Evolutionary conservation across 2,888 invertebrate genomes (phyloP).

Genomic region (Agrotis exclamationis): DNA sequence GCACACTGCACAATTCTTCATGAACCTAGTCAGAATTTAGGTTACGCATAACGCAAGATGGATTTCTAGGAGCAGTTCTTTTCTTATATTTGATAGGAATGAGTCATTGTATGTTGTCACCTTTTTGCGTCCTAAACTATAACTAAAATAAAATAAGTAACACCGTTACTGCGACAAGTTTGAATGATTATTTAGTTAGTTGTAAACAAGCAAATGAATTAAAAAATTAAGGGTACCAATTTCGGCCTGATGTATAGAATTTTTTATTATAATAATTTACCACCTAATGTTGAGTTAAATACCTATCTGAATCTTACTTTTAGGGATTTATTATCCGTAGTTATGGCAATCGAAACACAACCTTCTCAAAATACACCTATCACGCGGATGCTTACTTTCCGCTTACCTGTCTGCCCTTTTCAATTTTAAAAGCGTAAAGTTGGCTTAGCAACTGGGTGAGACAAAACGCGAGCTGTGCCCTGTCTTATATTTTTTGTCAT

Average conservation of each 20-base stretch:
- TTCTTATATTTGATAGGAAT: conserved; percentile 13
- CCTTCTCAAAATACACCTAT: background rate
- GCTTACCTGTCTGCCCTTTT: background rate
- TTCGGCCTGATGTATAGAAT: no score
- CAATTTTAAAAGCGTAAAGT: background rate
- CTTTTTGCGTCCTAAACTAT: conserved; percentile 53
- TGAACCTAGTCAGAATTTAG: conserved; percentile 13
- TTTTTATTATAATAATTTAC: no score
- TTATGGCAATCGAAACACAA: background rate
- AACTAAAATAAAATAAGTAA: conserved; percentile 2
- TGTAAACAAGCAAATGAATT: no score
- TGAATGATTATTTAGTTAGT: no score
- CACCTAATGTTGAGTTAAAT: no score
- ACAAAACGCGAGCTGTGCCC: background rate
- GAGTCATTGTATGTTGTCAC: background rate
- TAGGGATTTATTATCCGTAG: no score
- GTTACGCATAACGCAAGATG: conserved; percentile 16
- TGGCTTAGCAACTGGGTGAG: background rate
- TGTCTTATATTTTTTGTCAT: no score
- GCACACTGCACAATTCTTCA: background rate
- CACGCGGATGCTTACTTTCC: background rate
- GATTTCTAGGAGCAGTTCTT: conserved; percentile 8
- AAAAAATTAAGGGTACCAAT: no score
- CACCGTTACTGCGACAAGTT: no score
- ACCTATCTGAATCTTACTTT: no score